A percentile compares a stretch with the other conserved stretches of the same genome.
These are phyloP conservation scores for Dorcus hopei DNA, from an alignment of 2,888 invertebrate species.

Conservation along the genomic window DNA sequence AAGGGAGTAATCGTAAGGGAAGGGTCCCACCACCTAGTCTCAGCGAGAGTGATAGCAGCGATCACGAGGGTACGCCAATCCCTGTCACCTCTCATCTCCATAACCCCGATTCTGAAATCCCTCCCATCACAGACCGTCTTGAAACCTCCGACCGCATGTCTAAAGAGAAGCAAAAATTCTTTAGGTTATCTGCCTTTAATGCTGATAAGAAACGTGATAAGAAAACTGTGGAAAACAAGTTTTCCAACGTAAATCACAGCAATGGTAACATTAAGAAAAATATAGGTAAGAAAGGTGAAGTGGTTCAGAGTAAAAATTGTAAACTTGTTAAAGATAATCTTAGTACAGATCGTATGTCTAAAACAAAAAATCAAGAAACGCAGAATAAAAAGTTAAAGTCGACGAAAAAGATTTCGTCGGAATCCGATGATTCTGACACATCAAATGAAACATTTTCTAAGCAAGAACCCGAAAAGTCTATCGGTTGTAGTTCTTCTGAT, in stretches of 20 bases:
- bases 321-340: background rate
- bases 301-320: conserved; percentile 5
- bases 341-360: conserved; percentile 9
- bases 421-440: conserved; percentile 21
- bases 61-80: conserved; percentile 50
- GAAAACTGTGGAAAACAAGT: conserved; percentile 16
- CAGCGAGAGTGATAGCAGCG: conserved; percentile 42
- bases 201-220: conserved; percentile 55
- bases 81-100: conserved; percentile 35
- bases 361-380: conserved; percentile 11
- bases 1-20: conserved; percentile 44
- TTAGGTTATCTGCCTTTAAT: conserved; percentile 76
- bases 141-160: conserved; percentile 74
- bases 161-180: conserved; percentile 85
- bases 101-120: conserved; percentile 21
- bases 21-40: conserved; percentile 48
- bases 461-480: conserved; percentile 14
- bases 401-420: conserved; percentile 12
- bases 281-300: conserved; percentile 7
- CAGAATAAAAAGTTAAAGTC: conserved; percentile 2
- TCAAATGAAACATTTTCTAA: conserved; percentile 7
- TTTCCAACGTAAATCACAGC: conserved; percentile 3
- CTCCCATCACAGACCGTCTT: conserved; percentile 42
- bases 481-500: conserved; percentile 25
- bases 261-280: conserved; percentile 17